Conservation (phyloP, 1,140 invertebrate genomes). For the Drosophila saltans region DNA sequence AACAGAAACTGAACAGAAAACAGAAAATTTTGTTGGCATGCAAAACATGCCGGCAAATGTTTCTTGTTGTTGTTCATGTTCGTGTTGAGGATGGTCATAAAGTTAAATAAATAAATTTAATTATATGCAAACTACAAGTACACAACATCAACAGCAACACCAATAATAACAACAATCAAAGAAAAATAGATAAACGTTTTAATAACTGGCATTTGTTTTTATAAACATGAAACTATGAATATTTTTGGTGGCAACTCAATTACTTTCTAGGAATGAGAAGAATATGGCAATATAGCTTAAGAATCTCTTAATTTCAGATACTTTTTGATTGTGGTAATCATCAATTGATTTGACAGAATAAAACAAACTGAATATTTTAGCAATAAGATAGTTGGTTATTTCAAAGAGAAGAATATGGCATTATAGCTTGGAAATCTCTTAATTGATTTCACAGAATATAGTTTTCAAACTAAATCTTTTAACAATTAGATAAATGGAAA, state of each 20-base stretch:
- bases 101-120: slow-evolving; percentile 59
- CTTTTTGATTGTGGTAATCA: too few species aligned
- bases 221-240: neutral
- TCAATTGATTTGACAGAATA: too few species aligned
- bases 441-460: too few species aligned
- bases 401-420: too few species aligned
- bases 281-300: neutral
- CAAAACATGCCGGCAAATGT: slow-evolving; percentile 39
- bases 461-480: too few species aligned
- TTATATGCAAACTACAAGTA: slow-evolving; percentile 54
- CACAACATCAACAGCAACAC: slow-evolving; percentile 30
- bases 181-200: slow-evolving; percentile 37
- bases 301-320: too few species aligned
- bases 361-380: too few species aligned
- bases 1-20: slow-evolving; percentile 29
- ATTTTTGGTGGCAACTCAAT: neutral
- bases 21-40: slow-evolving; percentile 34
- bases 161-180: slow-evolving; percentile 34
- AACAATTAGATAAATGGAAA: too few species aligned
- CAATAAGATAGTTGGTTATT: too few species aligned
- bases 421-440: too few species aligned
- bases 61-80: slow-evolving; percentile 9
- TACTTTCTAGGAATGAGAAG: neutral
- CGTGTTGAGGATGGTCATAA: slow-evolving; percentile 37
- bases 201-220: neutral